Evolutionary conservation across 2,888 invertebrate species (phyloP).

Genomic region (Ptilodon capucinus): DNA sequence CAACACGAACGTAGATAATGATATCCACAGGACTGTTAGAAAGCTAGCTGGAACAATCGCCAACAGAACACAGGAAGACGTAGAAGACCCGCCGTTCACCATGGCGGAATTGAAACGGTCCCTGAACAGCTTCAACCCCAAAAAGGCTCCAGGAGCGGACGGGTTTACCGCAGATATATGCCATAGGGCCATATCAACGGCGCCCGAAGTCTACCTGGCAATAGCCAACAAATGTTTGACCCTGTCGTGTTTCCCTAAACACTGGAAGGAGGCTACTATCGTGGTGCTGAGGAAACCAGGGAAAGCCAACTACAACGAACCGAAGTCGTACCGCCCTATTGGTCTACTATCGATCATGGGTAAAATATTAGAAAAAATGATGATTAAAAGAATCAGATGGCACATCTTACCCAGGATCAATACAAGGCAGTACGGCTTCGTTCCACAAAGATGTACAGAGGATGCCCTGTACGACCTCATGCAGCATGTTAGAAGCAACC

Average conservation of each 20-base stretch:
- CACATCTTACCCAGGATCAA: conserved; percentile 2
- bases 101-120: conserved; percentile 5
- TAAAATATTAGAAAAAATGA: conserved; percentile 7
- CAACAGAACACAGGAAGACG: no score
- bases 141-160: conserved; percentile 24
- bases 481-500: background rate
- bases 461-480: background rate
- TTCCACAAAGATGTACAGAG: no score
- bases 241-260: conserved; percentile 2
- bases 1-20: no score
- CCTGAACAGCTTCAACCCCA: conserved; percentile 5
- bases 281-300: conserved; percentile 7
- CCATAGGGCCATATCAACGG: conserved; percentile 5
- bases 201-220: conserved; percentile 3
- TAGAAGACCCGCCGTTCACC: conserved; percentile 17
- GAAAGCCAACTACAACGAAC: conserved; percentile 5
- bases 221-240: conserved; percentile 5
- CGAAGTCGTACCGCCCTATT: conserved; percentile 10
- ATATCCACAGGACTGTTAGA: no score
- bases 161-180: conserved; percentile 26
- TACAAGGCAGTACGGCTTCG: no score
- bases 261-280: conserved; percentile 8
- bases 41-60: no score
- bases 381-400: conserved; percentile 1
- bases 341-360: conserved; percentile 3